phyloP scores from a whole-genome alignment of 2,113 vertebrate species.

The Perognathus longimembris region DNA sequence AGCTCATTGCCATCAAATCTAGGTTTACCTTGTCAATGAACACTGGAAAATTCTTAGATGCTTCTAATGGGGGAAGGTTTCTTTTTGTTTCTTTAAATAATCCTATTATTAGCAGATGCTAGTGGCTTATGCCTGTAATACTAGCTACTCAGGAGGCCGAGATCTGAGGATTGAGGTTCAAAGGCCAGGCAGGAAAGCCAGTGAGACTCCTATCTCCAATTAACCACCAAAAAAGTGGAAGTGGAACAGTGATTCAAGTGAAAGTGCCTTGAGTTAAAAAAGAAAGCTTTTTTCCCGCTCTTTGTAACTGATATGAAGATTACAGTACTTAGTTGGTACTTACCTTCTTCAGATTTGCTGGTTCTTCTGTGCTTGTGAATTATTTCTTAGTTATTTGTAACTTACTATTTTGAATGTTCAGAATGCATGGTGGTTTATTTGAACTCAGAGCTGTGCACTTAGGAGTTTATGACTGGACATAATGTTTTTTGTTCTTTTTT shows the following conservation, averaged over 20 bases:
- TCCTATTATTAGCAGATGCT: neutral
- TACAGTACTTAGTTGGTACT: slow-evolving; percentile 6
- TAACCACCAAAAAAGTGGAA: no score
- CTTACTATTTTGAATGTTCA: neutral
- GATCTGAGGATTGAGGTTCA: no score
- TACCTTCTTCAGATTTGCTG: neutral
- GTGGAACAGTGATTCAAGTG: no score
- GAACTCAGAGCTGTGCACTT: no score
- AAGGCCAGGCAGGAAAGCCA: no score
- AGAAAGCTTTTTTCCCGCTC: no score
- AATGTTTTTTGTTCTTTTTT: no score
- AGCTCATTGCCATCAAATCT: neutral
- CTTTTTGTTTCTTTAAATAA: neutral
- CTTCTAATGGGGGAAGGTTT: neutral
- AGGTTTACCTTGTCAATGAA: neutral
- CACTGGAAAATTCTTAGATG: neutral
- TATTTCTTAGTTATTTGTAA: neutral
- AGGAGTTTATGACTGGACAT: no score
- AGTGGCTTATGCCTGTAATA: no score
- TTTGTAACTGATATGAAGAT: slow-evolving; percentile 25
- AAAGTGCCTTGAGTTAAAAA: no score
- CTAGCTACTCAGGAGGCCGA: no score
- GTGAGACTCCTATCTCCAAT: no score
- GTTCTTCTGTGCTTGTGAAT: neutral
- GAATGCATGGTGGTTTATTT: neutral